Conservation (phyloP, 1,140 invertebrate genomes). For the Aphaenogaster floridana region DNA sequence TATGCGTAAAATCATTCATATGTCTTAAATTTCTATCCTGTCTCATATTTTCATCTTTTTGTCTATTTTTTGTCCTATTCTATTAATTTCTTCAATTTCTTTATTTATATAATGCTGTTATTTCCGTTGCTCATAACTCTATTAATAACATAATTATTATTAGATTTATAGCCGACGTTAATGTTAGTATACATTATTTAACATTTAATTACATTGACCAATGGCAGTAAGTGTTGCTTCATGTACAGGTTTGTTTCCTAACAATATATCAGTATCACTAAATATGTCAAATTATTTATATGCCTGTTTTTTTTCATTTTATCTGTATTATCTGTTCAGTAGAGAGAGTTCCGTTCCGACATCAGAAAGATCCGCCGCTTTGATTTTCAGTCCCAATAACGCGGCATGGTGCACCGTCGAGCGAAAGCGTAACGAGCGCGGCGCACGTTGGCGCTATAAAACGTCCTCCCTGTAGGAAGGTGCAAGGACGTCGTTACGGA, state of each 20-base stretch:
- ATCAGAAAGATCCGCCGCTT: slow-evolving; percentile 16
- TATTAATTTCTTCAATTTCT: neutral
- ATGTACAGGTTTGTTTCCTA: neutral
- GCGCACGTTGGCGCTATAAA: slow-evolving; percentile 74
- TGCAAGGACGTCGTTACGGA: slow-evolving; percentile 77
- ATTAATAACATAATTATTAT: neutral
- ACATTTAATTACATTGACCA: neutral
- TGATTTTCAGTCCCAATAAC: slow-evolving; percentile 50
- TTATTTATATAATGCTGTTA: neutral
- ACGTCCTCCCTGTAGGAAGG: slow-evolving; percentile 76
- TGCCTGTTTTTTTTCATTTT: neutral
- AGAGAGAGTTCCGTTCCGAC: neutral
- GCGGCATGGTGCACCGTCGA: slow-evolving; percentile 30
- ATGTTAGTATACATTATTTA: neutral
- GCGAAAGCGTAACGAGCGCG: slow-evolving; percentile 76
- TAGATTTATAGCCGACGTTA: neutral
- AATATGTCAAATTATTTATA: neutral
- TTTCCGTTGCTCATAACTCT: neutral
- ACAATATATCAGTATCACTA: neutral
- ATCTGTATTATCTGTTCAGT: neutral
- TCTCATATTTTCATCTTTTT: neutral
- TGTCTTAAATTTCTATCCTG: neutral
- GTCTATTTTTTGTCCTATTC: neutral
- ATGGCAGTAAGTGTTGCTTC: neutral
- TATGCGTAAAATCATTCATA: neutral